A percentile compares a stretch with the other conserved stretches of the same genome.
These are phyloP conservation scores for Ciconia boyciana DNA, from an alignment of 2,113 vertebrate genomes.

Conservation along the genomic window DNA sequence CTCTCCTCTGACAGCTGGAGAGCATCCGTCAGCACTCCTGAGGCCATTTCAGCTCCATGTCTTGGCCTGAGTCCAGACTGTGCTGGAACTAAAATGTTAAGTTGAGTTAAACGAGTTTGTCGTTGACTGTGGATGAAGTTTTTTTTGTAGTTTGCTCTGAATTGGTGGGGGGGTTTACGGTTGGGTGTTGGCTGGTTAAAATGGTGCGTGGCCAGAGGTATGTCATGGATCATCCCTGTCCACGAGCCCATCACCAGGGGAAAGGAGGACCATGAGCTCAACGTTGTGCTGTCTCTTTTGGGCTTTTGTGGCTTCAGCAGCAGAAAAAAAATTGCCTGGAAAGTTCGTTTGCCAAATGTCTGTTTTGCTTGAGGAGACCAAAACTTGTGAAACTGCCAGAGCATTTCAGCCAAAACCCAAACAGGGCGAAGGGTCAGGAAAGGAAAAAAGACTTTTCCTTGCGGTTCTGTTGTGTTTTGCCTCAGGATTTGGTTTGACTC, in stretches of 20 bases:
- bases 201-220: neutral
- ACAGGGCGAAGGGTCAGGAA: neutral
- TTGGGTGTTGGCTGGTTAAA: neutral
- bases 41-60: neutral
- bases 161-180: neutral
- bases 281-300: fast-evolving
- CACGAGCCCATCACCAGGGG: neutral
- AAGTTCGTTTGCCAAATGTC: neutral
- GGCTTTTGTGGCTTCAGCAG: neutral
- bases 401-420: neutral
- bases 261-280: neutral
- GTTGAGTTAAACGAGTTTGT: neutral
- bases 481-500: neutral
- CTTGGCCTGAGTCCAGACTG: neutral
- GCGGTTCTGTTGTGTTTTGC: neutral
- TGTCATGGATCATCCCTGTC: neutral
- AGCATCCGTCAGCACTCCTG: neutral
- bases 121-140: neutral
- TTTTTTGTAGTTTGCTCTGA: neutral
- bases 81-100: neutral
- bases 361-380: slow-evolving; percentile 16
- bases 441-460: neutral
- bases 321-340: neutral
- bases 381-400: neutral
- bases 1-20: neutral